phyloP scores from a whole-genome alignment of 2,113 vertebrate species.

The Cyanocitta stelleri region DNA sequence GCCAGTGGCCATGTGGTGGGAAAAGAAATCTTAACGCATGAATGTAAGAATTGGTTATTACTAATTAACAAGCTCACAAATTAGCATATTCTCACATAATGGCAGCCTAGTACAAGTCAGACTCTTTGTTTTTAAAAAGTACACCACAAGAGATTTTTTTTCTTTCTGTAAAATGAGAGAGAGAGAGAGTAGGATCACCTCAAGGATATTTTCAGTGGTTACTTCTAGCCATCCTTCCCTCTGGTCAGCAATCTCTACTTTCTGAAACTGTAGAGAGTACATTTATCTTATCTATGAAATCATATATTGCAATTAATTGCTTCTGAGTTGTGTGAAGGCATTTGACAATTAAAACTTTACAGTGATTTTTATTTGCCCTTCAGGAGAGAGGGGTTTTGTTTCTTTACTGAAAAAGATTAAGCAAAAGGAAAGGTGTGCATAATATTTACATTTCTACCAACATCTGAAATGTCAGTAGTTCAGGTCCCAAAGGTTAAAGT shows the following conservation, averaged over 20 bases:
- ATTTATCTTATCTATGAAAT: background rate
- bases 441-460: background rate
- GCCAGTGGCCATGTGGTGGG: background rate
- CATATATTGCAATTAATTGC: background rate
- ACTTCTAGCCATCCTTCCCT: background rate
- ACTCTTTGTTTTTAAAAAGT: background rate
- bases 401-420: background rate
- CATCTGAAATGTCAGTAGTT: background rate
- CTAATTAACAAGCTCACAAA: background rate
- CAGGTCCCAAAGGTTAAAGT: background rate
- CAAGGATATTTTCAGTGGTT: background rate
- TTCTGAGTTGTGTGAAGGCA: background rate
- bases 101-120: background rate
- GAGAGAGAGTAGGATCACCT: background rate
- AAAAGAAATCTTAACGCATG: background rate
- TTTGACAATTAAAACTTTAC: background rate
- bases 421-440: background rate
- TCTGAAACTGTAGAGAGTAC: background rate
- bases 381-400: background rate
- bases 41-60: background rate
- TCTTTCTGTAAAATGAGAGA: background rate
- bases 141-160: accelerated
- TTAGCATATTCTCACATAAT: background rate
- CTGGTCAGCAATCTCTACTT: background rate
- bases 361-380: background rate